phyloP scores from a whole-genome alignment of 2,113 vertebrate genomes.

The Dicaeum eximium region DNA sequence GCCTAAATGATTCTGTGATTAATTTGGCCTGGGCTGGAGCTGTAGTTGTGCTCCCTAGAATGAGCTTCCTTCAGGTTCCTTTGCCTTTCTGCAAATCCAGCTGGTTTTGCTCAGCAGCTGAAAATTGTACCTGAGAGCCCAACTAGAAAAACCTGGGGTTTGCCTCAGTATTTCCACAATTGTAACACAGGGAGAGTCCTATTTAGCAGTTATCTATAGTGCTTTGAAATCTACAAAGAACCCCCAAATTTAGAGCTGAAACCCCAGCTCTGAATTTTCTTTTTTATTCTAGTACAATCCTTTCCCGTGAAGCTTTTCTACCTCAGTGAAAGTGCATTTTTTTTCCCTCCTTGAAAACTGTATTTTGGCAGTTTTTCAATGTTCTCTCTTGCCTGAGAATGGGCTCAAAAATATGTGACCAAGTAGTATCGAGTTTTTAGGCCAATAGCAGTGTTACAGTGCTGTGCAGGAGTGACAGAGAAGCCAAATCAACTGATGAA shows the following conservation, averaged over 20 bases:
- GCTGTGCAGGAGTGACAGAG: neutral
- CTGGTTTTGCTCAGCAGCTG: neutral
- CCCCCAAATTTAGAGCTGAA: neutral
- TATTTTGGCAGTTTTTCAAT: neutral
- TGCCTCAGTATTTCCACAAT: neutral
- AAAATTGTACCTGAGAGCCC: neutral
- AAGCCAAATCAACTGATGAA: neutral
- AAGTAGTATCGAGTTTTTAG: neutral
- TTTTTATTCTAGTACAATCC: neutral
- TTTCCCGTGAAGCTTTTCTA: neutral
- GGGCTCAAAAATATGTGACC: neutral
- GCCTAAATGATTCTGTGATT: neutral
- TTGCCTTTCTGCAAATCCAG: neutral
- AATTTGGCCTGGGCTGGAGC: neutral
- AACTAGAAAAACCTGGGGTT: neutral
- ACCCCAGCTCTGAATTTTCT: neutral
- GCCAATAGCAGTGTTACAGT: neutral
- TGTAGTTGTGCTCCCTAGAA: neutral
- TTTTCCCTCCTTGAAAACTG: rapidly evolving
- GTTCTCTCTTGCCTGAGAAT: neutral
- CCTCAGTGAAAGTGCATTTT: neutral
- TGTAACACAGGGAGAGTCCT: neutral
- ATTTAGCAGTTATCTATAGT: neutral
- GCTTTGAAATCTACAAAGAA: neutral
- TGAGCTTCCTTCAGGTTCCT: rapidly evolving